These are phyloP conservation scores for Acanthosoma haemorrhoidale DNA, from an alignment of 2,888 invertebrate genomes.

Conservation along the genomic window DNA sequence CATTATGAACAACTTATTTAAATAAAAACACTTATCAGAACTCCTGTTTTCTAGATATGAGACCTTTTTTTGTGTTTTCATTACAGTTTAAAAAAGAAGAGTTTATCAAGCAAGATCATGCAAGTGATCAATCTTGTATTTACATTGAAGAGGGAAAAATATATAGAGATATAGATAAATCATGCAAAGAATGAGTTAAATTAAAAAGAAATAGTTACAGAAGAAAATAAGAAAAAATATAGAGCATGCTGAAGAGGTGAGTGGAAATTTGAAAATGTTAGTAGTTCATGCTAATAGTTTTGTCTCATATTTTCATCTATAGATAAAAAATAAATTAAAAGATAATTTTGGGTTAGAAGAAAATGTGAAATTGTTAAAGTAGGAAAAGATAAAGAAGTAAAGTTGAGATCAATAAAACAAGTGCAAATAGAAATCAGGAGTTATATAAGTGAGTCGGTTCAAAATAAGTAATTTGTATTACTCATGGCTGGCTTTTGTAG, in stretches of 20 bases:
- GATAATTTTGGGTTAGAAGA: background rate
- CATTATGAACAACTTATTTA: too few species aligned
- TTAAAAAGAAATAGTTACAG: constrained; percentile 25
- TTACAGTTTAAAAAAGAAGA: too few species aligned
- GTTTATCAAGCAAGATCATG: constrained; percentile 5
- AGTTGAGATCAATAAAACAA: background rate
- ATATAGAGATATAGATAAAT: constrained; percentile 7
- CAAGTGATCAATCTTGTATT: constrained; percentile 3
- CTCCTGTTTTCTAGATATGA: too few species aligned
- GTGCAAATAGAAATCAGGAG: background rate
- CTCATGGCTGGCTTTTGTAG: background rate
- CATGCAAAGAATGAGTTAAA: constrained; percentile 27
- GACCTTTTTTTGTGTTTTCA: too few species aligned
- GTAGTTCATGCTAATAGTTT: constrained; percentile 9
- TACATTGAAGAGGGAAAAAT: background rate
- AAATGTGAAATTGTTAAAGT: constrained; percentile 1
- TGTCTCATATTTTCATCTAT: background rate
- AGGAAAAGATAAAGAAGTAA: constrained; percentile 8
- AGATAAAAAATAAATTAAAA: background rate
- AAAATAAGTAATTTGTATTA: background rate
- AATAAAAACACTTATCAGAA: too few species aligned
- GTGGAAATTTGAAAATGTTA: constrained; percentile 6
- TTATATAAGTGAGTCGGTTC: background rate
- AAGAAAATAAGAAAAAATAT: background rate
- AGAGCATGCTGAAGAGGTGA: constrained; percentile 28